Evolutionary conservation across 2,888 invertebrate genomes (phyloP), one percentile per base, ranked within the genome.

Genomic region (Agriopis aurantiaria): DNA sequence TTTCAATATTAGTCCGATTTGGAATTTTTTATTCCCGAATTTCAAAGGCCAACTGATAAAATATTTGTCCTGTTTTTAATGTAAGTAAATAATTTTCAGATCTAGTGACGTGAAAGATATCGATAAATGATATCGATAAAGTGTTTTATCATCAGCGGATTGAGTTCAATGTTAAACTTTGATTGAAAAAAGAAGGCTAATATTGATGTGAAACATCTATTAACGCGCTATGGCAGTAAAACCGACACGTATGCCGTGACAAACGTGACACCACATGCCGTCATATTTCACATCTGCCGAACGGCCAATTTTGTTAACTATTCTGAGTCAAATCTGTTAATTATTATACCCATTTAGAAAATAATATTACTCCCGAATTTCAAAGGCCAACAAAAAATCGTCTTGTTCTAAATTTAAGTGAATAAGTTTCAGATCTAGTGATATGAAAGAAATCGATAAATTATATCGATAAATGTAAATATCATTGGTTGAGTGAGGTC

Each of bases 91-190:
- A 10, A 43, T 1, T 43, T 57, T 60, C 49, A 17, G 8, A 43
- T 4, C 49, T 33, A 61, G 55, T 61, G 60, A 67, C 49, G 66
- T 49, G 66, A 52, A 60, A 56, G 14, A 43, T 1, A 10, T 58
- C 17, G 58, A 58, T 58, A 46, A 58, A 48, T n/a, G 2, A 33
- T 62, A 62, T 67, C 43, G 67, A 49, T 55, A 67, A 67, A 67
- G 11, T 7, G 4, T 46, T 11, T 41, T 60, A 41, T 41, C 17
- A 48, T 40, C 9, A 60, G 6, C 0, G 0, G 5, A 52, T 10
- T 51, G 55, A 61, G 11, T 57, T 61, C 33, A 43, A 17, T 41
- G 55, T 51, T 33, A 33, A 49, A 56, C 11, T 61, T 67, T 51
- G 66, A 67, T 23, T 23, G 17, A n/a, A 8, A 65, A 33, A 33